Evolutionary conservation across 2,888 invertebrate genomes (phyloP), one percentile per base, ranked within the genome.

Genomic region (Tridacna crocea): DNA sequence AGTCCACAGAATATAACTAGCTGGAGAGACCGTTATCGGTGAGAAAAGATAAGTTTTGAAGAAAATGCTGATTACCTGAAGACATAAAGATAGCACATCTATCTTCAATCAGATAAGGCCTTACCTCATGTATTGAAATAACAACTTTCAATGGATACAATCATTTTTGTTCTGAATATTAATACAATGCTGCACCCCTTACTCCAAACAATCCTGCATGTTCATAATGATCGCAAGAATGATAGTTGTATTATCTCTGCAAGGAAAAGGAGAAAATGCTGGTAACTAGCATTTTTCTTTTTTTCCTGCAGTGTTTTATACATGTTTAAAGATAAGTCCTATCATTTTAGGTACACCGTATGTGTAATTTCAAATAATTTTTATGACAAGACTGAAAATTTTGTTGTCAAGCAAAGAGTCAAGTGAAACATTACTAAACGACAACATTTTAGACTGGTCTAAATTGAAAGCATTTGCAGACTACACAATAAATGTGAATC

Each of bases 21-120:
- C 61, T n/a, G 13, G n/a, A 17, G 15, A 22, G 22, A 61, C 24
- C 26, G 3, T 61, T 61, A 61, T 61, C 61, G 22, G 61, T 61
- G 61, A 61, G 61, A 61, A 61, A 19, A 22, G 61, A 61, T 61
- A 61, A 61, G 61, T 61, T 61, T 61, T 61, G 24, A 61, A 61
- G 61, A 61, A 61, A 61, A 24, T 22, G 15, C 22, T 19, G 13
- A 13, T 61, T 61, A 61, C 13, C 61, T 61, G 61, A 61, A 61
- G 61, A 61, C 61, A 61, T 61, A 61, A 61, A 61, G 61, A 61
- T 61, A 61, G 61, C 61, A 61, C 22, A 24, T 24, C 26, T 61
- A 61, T 61, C 61, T 11, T 55, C 55, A 19, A 55, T 55, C 55
- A 55, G 55, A 19, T 19, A 55, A 55, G 3, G 17, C 55, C 19